phyloP scores from a whole-genome alignment of 2,797 vertebrate genomes.

The Pseudochirops corinnae region DNA sequence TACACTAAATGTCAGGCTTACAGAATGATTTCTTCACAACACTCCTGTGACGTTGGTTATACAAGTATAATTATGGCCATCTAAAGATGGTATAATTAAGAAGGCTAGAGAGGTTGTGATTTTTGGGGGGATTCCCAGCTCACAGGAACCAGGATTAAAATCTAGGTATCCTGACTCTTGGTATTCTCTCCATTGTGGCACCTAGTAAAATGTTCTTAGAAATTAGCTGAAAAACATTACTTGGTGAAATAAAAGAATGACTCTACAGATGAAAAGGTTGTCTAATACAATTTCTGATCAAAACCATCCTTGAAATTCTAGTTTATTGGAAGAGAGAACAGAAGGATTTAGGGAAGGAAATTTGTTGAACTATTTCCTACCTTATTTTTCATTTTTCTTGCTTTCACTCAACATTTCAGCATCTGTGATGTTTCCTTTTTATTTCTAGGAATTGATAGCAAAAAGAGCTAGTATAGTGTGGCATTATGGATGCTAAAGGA shows the following conservation, averaged over 20 bases:
- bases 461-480: neutral
- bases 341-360: neutral
- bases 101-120: neutral
- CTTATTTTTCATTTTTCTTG: neutral
- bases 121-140: neutral
- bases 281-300: neutral
- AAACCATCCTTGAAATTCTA: neutral
- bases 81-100: neutral
- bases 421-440: neutral
- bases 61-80: neutral
- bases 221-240: neutral
- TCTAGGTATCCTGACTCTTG: neutral
- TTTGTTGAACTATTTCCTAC: neutral
- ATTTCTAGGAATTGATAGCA: neutral
- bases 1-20: neutral
- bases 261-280: neutral
- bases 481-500: neutral
- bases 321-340: neutral
- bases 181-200: neutral
- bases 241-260: neutral
- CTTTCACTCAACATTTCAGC: neutral
- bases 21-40: neutral
- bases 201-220: neutral
- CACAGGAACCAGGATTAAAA: neutral
- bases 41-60: neutral